Conservation (phyloP, 2,888 invertebrate genomes). For the Phania funesta region DNA sequence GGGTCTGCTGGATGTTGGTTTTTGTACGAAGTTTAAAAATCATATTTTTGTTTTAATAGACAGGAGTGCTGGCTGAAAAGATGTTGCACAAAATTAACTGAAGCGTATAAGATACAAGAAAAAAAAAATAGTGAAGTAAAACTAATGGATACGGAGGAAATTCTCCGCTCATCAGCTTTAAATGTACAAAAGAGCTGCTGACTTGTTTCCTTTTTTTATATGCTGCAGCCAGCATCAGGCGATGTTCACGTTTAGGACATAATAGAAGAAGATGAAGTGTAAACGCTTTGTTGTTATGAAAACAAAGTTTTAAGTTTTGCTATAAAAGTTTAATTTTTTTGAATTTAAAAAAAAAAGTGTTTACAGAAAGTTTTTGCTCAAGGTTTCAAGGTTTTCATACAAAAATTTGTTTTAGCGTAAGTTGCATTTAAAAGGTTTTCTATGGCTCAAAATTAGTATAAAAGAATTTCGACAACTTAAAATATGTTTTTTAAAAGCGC, state of each 20-base stretch:
- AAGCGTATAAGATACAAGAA: conserved; percentile 7
- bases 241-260: neutral
- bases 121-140: neutral
- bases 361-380: too few species aligned
- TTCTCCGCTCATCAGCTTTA: neutral
- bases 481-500: too few species aligned
- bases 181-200: neutral
- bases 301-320: neutral
- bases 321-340: neutral
- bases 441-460: too few species aligned
- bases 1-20: conserved; percentile 10
- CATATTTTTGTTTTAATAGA: neutral
- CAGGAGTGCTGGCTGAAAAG: conserved; percentile 1
- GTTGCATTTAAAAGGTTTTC: too few species aligned
- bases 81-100: conserved; percentile 20
- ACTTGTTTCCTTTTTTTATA: neutral
- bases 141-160: neutral
- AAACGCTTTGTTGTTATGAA: neutral
- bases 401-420: too few species aligned
- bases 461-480: too few species aligned
- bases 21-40: conserved; percentile 19
- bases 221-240: neutral
- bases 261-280: neutral
- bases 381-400: too few species aligned
- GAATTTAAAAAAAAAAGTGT: too few species aligned